Evolutionary conservation across 2,113 vertebrate genomes (phyloP).

Genomic region (Rhabdomys dilectus): DNA sequence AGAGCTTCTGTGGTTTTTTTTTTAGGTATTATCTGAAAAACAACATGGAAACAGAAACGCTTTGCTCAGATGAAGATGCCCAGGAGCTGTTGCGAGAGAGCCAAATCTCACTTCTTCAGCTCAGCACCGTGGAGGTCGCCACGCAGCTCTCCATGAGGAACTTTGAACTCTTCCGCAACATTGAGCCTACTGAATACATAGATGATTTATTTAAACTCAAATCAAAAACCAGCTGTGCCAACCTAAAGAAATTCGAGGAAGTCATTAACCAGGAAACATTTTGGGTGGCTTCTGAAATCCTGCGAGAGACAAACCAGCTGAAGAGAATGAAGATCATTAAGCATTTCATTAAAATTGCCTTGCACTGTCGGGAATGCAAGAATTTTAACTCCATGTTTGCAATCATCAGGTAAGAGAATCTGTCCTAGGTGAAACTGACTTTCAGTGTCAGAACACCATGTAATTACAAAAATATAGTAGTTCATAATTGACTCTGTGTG

Average conservation of each 20-base stretch:
- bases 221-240: slow-evolving; percentile 92
- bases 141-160: slow-evolving; percentile 98
- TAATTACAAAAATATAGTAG: neutral
- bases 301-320: slow-evolving; percentile 96
- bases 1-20: slow-evolving; percentile 46
- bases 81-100: slow-evolving; percentile 97
- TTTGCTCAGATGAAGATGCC: slow-evolving; percentile 98
- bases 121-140: slow-evolving; percentile 97
- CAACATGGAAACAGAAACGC: slow-evolving; percentile 99
- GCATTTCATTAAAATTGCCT: slow-evolving; percentile 98
- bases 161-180: slow-evolving; percentile 97
- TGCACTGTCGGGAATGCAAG: slow-evolving; percentile 99
- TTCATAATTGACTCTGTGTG: neutral
- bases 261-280: slow-evolving; percentile 99
- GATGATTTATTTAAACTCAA: slow-evolving; percentile 97
- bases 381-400: slow-evolving; percentile 99
- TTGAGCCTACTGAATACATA: slow-evolving; percentile 98
- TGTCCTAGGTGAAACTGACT: neutral
- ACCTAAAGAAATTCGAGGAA: slow-evolving; percentile 98
- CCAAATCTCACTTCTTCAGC: slow-evolving; percentile 95
- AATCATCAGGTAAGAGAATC: slow-evolving; percentile 94
- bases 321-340: slow-evolving; percentile 99
- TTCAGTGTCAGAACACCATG: neutral
- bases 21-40: slow-evolving; percentile 98
- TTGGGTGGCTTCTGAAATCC: slow-evolving; percentile 98